A percentile compares a stretch with the other conserved stretches of the same genome.
Conservation (phyloP, 2,888 invertebrate species). For the Zootermopsis nevadensis region DNA sequence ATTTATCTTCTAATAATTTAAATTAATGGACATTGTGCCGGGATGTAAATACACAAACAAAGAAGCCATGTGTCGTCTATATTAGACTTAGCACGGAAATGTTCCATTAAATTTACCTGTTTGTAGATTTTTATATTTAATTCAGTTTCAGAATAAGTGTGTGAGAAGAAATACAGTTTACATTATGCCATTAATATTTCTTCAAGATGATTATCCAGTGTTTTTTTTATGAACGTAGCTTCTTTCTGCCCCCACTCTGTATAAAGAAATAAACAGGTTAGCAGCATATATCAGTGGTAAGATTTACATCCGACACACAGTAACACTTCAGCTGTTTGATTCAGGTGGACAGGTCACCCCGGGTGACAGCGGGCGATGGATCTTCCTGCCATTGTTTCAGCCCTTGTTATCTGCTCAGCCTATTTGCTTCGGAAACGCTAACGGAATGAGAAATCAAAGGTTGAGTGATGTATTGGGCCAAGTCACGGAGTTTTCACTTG, state of each 20-base stretch:
- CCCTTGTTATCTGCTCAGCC: conserved; percentile 24
- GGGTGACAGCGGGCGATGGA: conserved; percentile 14
- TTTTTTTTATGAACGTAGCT: conserved; percentile 2
- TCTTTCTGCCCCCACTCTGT: neutral
- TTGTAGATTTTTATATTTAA: neutral
- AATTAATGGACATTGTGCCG: no score
- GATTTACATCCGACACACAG: conserved; percentile 17
- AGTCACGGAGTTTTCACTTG: conserved; percentile 47
- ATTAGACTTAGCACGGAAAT: no score
- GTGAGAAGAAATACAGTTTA: neutral
- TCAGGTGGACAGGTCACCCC: conserved; percentile 23
- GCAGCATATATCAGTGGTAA: neutral
- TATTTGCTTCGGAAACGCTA: conserved; percentile 26
- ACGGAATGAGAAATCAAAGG: conserved; percentile 51
- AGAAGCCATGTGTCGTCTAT: no score
- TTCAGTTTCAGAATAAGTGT: neutral
- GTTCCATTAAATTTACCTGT: no score
- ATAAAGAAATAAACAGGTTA: neutral
- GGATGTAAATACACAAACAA: no score
- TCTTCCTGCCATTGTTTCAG: conserved; percentile 28
- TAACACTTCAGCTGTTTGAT: conserved; percentile 35
- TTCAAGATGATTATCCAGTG: conserved; percentile 32
- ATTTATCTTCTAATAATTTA: no score
- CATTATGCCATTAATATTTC: neutral
- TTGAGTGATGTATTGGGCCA: conserved; percentile 49